Evolutionary conservation across 2,797 vertebrate genomes (phyloP).

Genomic region (Eupleurogrammus muticus): DNA sequence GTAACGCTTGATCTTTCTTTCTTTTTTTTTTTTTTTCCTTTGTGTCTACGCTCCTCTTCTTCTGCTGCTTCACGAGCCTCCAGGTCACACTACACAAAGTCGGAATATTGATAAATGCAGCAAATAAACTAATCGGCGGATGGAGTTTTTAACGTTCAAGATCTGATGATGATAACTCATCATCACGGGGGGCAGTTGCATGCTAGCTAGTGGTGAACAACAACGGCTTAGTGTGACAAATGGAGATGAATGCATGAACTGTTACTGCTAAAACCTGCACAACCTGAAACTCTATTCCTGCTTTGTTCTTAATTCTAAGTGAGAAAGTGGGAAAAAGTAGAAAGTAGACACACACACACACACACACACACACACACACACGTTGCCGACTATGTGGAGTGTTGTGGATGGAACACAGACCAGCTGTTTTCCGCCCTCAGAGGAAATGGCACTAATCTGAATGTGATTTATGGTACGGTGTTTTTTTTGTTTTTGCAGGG

Average conservation of each 20-base stretch:
- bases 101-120: conserved; percentile 12
- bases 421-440: conserved; percentile 56
- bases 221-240: background rate
- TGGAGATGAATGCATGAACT: background rate
- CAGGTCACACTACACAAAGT: conserved; percentile 31
- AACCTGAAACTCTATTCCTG: background rate
- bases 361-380: too few species aligned
- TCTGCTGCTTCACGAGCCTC: conserved; percentile 34
- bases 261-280: conserved; percentile 20
- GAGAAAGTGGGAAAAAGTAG: too few species aligned
- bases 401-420: conserved; percentile 53
- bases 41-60: background rate
- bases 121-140: conserved; percentile 14
- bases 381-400: conserved; percentile 44
- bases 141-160: background rate
- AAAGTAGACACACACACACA: conserved; percentile 37
- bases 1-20: conserved; percentile 55
- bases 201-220: conserved; percentile 10
- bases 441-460: conserved; percentile 39
- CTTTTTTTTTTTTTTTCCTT: too few species aligned
- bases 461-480: conserved; percentile 20
- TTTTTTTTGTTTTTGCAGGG: conserved; percentile 4
- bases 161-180: conserved; percentile 9
- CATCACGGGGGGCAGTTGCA: background rate
- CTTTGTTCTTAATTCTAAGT: conserved; percentile 8